These are phyloP conservation scores for Ceyx margarethae DNA, from an alignment of 2,113 vertebrate genomes.

Conservation along the genomic window DNA sequence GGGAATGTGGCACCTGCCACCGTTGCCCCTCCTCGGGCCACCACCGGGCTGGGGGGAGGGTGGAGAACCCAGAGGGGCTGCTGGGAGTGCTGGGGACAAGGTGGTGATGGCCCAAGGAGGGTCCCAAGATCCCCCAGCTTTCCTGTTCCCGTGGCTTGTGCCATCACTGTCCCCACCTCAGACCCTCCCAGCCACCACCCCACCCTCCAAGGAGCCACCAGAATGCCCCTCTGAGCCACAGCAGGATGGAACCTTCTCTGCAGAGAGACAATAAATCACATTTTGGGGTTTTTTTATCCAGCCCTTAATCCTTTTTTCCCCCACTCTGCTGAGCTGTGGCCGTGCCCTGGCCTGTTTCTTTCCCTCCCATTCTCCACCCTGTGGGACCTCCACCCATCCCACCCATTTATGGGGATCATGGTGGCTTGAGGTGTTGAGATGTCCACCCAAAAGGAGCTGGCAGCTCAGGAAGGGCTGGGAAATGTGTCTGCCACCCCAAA, in stretches of 20 bases:
- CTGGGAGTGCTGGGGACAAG: neutral
- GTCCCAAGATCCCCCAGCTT: neutral
- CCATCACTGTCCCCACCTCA: neutral
- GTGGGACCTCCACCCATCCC: neutral
- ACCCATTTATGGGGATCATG: rapidly evolving
- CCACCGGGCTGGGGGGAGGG: neutral
- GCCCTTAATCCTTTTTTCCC: neutral
- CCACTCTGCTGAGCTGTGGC: neutral
- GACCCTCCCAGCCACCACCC: rapidly evolving
- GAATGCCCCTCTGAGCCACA: neutral
- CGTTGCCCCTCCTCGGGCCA: neutral
- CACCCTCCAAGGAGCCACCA: neutral
- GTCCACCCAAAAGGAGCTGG: neutral
- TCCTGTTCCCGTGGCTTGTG: neutral
- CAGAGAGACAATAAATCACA: neutral
- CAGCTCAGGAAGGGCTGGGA: neutral
- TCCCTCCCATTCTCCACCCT: neutral
- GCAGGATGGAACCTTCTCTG: neutral
- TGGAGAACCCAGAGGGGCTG: neutral
- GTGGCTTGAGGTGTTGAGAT: neutral
- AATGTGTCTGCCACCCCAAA: neutral
- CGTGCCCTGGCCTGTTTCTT: neutral
- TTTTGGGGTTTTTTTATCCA: neutral
- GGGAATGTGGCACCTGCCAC: neutral
- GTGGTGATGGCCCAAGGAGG: neutral